Percentiles rank a stretch among this genome's conserved stretches.
phyloP scores from a whole-genome alignment of 2,113 vertebrate species.

The Rhizomys pruinosus region DNA sequence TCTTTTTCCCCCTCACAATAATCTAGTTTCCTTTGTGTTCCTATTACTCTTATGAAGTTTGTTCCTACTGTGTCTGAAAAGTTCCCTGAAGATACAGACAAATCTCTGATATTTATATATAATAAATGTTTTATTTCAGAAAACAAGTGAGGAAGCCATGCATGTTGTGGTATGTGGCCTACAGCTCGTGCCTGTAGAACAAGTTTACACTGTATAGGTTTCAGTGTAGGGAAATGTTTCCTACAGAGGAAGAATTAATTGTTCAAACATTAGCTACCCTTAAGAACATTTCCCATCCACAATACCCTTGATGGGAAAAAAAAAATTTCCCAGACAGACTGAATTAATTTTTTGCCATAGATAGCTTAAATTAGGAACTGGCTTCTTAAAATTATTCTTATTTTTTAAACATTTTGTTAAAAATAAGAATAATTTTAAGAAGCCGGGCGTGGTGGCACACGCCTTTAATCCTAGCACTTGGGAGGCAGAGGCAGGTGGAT shows the following conservation, averaged over 20 bases:
- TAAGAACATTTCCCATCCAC: slow-evolving; percentile 35
- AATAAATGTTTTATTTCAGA: slow-evolving; percentile 37
- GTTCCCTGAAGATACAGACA: background rate
- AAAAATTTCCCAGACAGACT: background rate
- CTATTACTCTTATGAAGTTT: slow-evolving; percentile 8
- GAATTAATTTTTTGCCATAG: background rate
- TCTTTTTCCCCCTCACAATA: slow-evolving; percentile 30
- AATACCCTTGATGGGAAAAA: too few species aligned
- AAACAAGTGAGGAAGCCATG: background rate
- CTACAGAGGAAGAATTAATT: background rate
- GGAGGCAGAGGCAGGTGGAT: too few species aligned
- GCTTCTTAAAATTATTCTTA: slow-evolving; percentile 44
- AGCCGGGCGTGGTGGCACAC: too few species aligned
- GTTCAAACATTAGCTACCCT: slow-evolving; percentile 36
- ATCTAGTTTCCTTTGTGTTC: slow-evolving; percentile 29
- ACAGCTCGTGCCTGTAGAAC: background rate
- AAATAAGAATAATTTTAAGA: too few species aligned
- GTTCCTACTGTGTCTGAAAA: slow-evolving; percentile 50
- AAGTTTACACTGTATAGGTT: background rate
- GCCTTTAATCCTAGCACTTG: too few species aligned
- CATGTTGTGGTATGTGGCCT: background rate
- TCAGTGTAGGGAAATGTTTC: background rate
- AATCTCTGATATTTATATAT: background rate
- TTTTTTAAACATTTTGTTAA: slow-evolving; percentile 3
- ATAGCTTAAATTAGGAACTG: slow-evolving; percentile 17